A percentile compares a stretch with the other conserved stretches of the same genome.
Evolutionary conservation across 1,140 invertebrate genomes (phyloP).

Genomic region (Zaprionus nigranus): DNA sequence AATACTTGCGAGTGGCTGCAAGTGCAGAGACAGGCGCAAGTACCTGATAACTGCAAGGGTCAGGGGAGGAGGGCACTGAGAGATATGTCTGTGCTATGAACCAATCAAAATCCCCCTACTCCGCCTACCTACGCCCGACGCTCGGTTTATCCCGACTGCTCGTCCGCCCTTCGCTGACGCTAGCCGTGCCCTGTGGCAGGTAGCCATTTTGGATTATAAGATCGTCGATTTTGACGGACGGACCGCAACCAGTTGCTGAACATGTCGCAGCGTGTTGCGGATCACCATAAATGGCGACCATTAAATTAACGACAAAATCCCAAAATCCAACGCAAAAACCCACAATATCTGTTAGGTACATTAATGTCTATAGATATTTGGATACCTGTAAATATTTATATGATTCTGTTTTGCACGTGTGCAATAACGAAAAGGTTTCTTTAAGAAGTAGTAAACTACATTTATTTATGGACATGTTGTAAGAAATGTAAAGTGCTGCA

Average conservation of each 20-base stretch:
- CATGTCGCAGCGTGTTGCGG: constrained; percentile 1
- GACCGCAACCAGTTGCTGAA: background rate
- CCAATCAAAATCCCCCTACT: constrained; percentile 25
- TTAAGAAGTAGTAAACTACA: too few relatives aligned
- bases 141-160: constrained; percentile 19
- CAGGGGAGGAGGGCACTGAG: too few relatives aligned
- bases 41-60: constrained; percentile 10
- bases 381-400: background rate
- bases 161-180: constrained; percentile 2
- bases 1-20: background rate
- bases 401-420: too few relatives aligned
- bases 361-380: background rate
- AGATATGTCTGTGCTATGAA: background rate
- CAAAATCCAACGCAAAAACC: background rate
- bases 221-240: background rate
- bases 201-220: background rate
- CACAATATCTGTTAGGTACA: background rate
- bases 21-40: background rate
- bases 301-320: constrained; percentile 32
- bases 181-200: constrained; percentile 25
- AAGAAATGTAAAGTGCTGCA: too few relatives aligned
- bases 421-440: too few relatives aligned
- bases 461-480: too few relatives aligned
- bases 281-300: background rate
- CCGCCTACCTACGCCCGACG: constrained; percentile 8